These are phyloP conservation scores for Amazona guildingii DNA, from an alignment of 2,113 vertebrate species.

Conservation along the genomic window DNA sequence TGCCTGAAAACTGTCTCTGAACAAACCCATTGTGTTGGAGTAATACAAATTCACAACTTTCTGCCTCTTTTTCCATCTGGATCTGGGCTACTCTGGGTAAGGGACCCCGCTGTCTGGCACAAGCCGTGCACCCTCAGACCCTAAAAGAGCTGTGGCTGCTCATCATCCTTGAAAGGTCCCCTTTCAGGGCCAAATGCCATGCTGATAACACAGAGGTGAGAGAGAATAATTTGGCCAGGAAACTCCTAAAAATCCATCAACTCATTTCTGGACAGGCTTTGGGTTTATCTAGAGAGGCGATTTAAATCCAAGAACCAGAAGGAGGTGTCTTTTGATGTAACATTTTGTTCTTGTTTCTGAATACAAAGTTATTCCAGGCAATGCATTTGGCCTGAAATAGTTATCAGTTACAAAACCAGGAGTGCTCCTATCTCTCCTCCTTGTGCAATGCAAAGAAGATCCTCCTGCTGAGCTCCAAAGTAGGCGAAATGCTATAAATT, in stretches of 20 bases:
- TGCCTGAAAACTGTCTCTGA: conserved; percentile 67
- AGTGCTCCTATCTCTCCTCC: conserved; percentile 13
- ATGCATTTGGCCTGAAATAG: conserved; percentile 42
- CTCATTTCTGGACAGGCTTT: not conserved
- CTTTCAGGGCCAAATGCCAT: not conserved
- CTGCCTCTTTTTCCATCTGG: conserved; percentile 47
- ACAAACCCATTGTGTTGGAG: conserved; percentile 66
- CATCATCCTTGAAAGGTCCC: not conserved
- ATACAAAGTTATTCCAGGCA: conserved; percentile 66
- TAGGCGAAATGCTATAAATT: conserved; percentile 50
- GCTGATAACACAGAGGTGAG: conserved; percentile 12
- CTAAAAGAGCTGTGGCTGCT: not conserved
- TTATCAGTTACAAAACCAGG: conserved; percentile 58
- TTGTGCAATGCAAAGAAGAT: conserved; percentile 47
- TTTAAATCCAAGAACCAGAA: conserved; percentile 50
- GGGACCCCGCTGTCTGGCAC: not conserved
- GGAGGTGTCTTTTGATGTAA: conserved; percentile 59
- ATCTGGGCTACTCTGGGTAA: not conserved
- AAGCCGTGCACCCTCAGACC: not conserved
- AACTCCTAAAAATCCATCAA: conserved; percentile 36
- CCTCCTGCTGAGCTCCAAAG: conserved; percentile 52
- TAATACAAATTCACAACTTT: conserved; percentile 68
- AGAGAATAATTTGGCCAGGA: not conserved
- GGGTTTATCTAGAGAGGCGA: conserved; percentile 24
- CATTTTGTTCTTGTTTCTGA: conserved; percentile 57